Evolutionary conservation across 2,113 vertebrate genomes (phyloP).

Genomic region (Brachyistius frenatus): DNA sequence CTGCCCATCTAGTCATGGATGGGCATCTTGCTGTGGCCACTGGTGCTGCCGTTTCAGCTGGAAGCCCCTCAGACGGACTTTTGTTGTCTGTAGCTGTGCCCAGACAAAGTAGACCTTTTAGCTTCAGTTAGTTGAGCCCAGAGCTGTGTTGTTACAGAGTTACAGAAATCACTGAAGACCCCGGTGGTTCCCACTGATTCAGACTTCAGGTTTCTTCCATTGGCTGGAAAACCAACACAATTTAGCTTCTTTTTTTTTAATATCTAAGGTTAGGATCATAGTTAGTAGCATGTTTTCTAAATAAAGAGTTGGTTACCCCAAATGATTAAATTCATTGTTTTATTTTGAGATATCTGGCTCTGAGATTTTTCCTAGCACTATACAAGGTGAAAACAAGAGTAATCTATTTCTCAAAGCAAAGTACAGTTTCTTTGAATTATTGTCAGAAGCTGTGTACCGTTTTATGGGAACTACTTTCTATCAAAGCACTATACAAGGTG

Average conservation of each 20-base stretch:
- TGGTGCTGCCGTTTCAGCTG: conserved; percentile 76
- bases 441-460: not conserved
- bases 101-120: conserved; percentile 81
- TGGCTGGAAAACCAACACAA: not conserved
- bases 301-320: too few species aligned
- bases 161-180: not conserved
- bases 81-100: conserved; percentile 80
- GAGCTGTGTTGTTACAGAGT: conserved; percentile 9
- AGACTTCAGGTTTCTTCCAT: not conserved
- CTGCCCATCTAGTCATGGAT: conserved; percentile 84
- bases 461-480: not conserved
- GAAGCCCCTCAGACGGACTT: conserved; percentile 85
- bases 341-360: too few species aligned
- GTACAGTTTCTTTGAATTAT: not conserved
- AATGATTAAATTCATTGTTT: too few species aligned
- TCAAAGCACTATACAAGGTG: not conserved
- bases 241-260: conserved; percentile 1
- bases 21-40: conserved; percentile 82
- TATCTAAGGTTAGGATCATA: too few species aligned
- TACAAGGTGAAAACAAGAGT: not conserved
- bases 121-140: conserved; percentile 65
- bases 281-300: too few species aligned
- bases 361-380: not conserved
- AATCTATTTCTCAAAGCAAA: not conserved
- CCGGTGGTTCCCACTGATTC: not conserved